phyloP scores from a whole-genome alignment of 2,113 vertebrate species.

The Nestor notabilis region DNA sequence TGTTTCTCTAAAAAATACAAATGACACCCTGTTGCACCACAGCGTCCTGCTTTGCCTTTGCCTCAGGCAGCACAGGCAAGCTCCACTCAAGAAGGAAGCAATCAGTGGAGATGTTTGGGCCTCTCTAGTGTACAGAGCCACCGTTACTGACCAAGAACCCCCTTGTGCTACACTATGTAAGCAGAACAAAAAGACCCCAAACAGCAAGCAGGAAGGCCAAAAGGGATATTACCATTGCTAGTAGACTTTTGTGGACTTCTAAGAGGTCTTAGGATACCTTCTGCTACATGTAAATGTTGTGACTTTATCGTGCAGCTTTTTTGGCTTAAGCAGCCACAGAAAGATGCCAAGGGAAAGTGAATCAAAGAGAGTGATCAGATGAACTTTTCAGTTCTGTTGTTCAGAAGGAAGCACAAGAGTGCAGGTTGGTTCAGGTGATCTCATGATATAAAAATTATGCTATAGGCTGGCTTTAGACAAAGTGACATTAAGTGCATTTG shows the following conservation, averaged over 20 bases:
- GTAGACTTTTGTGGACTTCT: not conserved
- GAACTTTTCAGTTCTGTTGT: not conserved
- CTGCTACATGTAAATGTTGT: not conserved
- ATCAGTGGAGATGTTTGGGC: not conserved
- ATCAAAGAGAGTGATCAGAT: not conserved
- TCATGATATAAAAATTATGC: not conserved
- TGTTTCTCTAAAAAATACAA: not conserved
- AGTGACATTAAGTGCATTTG: not conserved
- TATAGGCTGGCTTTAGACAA: not conserved
- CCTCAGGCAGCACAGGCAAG: not conserved
- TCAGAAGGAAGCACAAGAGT: not conserved
- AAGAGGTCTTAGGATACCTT: not conserved
- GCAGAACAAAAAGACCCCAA: not conserved
- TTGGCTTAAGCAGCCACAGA: not conserved
- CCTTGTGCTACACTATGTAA: rapidly evolving
- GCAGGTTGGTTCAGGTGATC: not conserved
- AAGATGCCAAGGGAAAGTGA: not conserved
- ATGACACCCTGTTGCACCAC: not conserved
- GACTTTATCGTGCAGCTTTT: not conserved
- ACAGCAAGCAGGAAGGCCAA: not conserved
- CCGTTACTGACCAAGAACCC: not conserved
- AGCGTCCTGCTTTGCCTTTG: not conserved
- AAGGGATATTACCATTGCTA: not conserved
- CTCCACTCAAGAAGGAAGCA: not conserved
- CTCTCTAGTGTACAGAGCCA: not conserved